Percentiles rank a stretch among this genome's conserved stretches.
phyloP scores from a whole-genome alignment of 2,797 vertebrate genomes.

The Peromyscus aztecus region DNA sequence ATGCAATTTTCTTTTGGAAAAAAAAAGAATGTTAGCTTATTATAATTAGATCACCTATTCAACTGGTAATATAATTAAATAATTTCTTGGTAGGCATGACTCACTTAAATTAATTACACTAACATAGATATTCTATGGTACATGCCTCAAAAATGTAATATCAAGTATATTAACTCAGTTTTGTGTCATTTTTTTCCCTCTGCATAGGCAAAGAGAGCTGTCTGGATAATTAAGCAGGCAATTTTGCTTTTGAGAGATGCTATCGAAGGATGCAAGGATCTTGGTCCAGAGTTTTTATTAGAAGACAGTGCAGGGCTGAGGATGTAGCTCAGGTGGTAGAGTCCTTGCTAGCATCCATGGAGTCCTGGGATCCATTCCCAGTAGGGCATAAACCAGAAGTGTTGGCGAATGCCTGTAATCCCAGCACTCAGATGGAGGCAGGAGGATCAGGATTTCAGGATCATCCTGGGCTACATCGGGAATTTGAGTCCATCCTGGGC shows the following conservation, averaged over 20 bases:
- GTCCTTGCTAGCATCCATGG: not conserved
- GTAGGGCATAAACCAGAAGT: not conserved
- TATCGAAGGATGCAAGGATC: conserved; percentile 60
- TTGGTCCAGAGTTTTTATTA: conserved; percentile 56
- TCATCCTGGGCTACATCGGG: not conserved
- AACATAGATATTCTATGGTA: conserved; percentile 39
- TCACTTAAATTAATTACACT: conserved; percentile 81
- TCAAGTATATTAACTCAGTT: conserved; percentile 58
- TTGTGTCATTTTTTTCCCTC: conserved; percentile 65
- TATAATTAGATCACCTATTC: conserved; percentile 68
- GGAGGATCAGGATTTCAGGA: not conserved
- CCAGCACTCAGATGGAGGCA: not conserved
- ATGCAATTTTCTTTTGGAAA: conserved; percentile 64
- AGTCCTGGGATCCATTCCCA: not conserved
- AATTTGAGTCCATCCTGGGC: not conserved
- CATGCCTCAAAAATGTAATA: conserved; percentile 47
- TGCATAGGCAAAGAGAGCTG: conserved; percentile 2
- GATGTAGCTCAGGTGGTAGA: not conserved
- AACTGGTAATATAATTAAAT: conserved; percentile 79
- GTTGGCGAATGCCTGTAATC: not conserved
- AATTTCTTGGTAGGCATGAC: conserved; percentile 55
- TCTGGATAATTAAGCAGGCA: conserved; percentile 71
- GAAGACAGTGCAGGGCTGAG: not conserved
- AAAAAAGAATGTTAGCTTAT: conserved; percentile 67
- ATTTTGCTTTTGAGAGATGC: conserved; percentile 76